These are phyloP conservation scores for Vipera latastei DNA, from an alignment of 2,797 vertebrate genomes.

Conservation along the genomic window DNA sequence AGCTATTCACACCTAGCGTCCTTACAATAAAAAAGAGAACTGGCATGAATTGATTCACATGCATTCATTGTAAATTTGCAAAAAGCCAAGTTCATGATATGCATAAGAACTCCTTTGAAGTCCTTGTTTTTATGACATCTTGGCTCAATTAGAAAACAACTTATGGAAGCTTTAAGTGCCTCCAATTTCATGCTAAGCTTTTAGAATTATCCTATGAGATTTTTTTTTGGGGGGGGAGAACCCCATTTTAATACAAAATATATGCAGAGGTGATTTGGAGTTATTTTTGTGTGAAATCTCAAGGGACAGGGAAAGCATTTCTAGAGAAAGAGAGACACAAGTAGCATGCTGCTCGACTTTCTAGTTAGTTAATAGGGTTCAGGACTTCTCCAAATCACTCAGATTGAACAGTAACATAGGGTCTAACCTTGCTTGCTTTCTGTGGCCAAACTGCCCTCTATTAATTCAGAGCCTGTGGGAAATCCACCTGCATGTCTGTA, in stretches of 20 bases:
- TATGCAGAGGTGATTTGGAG: background rate
- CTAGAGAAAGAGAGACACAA: background rate
- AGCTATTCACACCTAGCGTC: background rate
- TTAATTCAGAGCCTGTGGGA: background rate
- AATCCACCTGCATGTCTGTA: background rate
- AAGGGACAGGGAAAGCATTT: background rate
- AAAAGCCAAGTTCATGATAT: constrained; percentile 22
- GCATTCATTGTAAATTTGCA: constrained; percentile 10
- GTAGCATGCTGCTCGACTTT: background rate
- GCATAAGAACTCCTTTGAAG: constrained; percentile 21
- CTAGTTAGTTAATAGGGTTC: background rate
- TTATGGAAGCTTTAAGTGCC: background rate
- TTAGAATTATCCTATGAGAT: background rate
- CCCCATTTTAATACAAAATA: background rate
- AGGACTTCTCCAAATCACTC: background rate
- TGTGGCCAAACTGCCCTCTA: background rate
- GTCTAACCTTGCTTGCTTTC: background rate
- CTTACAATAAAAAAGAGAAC: background rate
- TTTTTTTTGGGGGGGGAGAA: background rate
- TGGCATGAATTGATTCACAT: background rate
- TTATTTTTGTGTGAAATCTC: background rate
- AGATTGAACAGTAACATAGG: background rate
- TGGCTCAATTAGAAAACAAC: constrained; percentile 8
- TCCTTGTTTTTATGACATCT: background rate
- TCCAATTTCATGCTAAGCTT: background rate